Percentiles rank a stretch among this genome's conserved stretches.
phyloP scores from a whole-genome alignment of 2,797 vertebrate genomes.

The Sebastes taczanowskii region DNA sequence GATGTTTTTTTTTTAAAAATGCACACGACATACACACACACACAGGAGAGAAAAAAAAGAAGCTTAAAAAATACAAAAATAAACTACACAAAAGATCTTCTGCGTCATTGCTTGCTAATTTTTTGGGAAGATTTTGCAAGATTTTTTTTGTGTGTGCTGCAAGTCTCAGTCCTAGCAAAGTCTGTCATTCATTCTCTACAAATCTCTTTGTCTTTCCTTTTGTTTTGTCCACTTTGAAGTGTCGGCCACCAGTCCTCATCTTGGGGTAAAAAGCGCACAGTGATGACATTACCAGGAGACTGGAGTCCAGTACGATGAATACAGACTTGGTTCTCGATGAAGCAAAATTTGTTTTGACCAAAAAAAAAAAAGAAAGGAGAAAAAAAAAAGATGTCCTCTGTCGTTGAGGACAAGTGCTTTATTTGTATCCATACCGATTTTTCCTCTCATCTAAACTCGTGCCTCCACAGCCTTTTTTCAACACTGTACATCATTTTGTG shows the following conservation, averaged over 20 bases:
- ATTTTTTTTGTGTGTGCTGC: conserved; percentile 70
- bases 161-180: conserved; percentile 80
- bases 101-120: conserved; percentile 81
- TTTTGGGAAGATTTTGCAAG: conserved; percentile 77
- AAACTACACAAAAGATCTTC: conserved; percentile 86
- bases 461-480: conserved; percentile 68
- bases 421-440: conserved; percentile 78
- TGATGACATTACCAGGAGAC: conserved; percentile 78
- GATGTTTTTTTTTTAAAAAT: conserved; percentile 65
- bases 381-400: conserved; percentile 69
- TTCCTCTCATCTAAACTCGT: conserved; percentile 70
- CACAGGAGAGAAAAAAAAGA: conserved; percentile 67
- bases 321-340: conserved; percentile 74
- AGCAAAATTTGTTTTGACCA: conserved; percentile 66
- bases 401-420: conserved; percentile 85
- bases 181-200: conserved; percentile 73
- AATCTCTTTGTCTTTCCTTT: conserved; percentile 65
- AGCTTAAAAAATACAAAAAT: conserved; percentile 88
- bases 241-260: conserved; percentile 66
- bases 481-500: conserved; percentile 77
- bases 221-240: conserved; percentile 59
- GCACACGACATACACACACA: conserved; percentile 79
- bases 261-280: conserved; percentile 78
- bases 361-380: conserved; percentile 32
- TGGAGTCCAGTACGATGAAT: conserved; percentile 76